A percentile compares a stretch with the other conserved stretches of the same genome.
These are phyloP conservation scores for Cosmopolites sordidus DNA, from an alignment of 2,888 invertebrate species.

Conservation along the genomic window DNA sequence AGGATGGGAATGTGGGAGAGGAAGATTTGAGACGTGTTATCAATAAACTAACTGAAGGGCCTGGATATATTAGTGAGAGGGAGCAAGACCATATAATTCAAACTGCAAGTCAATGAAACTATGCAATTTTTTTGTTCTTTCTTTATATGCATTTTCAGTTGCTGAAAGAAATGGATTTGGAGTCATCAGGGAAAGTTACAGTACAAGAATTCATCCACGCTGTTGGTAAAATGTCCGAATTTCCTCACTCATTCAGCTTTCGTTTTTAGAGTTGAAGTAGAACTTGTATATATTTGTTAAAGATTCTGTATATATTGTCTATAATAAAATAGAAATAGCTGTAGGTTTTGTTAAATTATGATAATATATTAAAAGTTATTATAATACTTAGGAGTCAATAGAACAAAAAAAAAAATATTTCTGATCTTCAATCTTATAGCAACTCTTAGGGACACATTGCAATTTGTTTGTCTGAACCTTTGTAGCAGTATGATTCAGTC, in stretches of 20 bases:
- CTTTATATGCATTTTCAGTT: constrained; percentile 49
- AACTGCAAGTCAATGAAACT: constrained; percentile 48
- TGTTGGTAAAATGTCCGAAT: constrained; percentile 60
- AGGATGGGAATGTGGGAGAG: constrained; percentile 57
- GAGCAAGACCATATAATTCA: constrained; percentile 54
- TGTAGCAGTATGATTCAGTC: too few species aligned
- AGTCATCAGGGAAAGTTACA: constrained; percentile 56
- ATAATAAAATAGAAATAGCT: too few species aligned
- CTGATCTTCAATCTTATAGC: too few species aligned
- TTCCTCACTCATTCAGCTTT: constrained; percentile 58
- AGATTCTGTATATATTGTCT: too few species aligned
- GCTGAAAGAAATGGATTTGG: constrained; percentile 59
- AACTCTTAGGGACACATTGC: too few species aligned
- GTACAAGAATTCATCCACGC: constrained; percentile 59
- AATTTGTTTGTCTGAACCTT: too few species aligned
- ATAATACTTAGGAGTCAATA: too few species aligned
- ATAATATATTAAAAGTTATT: too few species aligned
- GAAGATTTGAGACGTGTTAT: constrained; percentile 55
- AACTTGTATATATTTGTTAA: not conserved
- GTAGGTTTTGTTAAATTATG: too few species aligned
- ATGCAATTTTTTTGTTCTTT: not conserved
- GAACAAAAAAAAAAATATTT: too few species aligned
- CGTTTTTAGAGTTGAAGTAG: constrained; percentile 46
- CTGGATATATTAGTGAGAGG: constrained; percentile 32
- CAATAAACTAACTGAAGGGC: constrained; percentile 51